Evolutionary conservation across 2,888 invertebrate genomes (phyloP).

Genomic region (Polydrusus pterygomalis): DNA sequence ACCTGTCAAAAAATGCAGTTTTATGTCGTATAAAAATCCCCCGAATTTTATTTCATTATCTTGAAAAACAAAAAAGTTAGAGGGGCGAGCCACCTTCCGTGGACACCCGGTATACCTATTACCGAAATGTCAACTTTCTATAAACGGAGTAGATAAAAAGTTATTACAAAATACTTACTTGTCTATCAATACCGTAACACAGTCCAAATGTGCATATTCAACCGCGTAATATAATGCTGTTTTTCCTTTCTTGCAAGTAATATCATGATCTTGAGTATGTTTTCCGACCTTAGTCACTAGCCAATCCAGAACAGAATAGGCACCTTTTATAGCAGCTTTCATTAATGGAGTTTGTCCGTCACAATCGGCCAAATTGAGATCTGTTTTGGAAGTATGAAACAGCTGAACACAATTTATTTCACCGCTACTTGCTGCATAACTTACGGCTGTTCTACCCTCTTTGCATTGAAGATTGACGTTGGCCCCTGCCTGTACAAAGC

Average conservation of each 20-base stretch:
- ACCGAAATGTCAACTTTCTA: too few species aligned
- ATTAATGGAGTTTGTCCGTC: slow-evolving; percentile 3
- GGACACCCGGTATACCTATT: too few species aligned
- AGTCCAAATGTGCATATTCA: slow-evolving; percentile 10
- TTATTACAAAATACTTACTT: neutral
- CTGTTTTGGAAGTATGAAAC: neutral
- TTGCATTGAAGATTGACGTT: slow-evolving; percentile 7
- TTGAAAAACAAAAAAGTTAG: too few species aligned
- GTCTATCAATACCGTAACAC: neutral
- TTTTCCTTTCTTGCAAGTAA: slow-evolving; percentile 13
- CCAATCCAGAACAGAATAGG: neutral
- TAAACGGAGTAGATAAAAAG: too few species aligned
- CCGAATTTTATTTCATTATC: too few species aligned
- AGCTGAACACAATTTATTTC: neutral
- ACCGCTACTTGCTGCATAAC: neutral
- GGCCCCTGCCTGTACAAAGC: neutral
- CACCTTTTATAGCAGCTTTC: slow-evolving; percentile 1
- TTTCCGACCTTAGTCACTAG: too few species aligned
- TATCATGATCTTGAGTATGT: too few species aligned
- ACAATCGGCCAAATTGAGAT: neutral
- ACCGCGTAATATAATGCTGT: neutral
- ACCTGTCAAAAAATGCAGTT: too few species aligned
- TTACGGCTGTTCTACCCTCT: neutral
- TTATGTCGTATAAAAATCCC: too few species aligned
- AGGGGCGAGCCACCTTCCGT: too few species aligned